These are phyloP conservation scores for Pyxicephalus adspersus DNA, from an alignment of 2,113 vertebrate genomes.

Conservation along the genomic window DNA sequence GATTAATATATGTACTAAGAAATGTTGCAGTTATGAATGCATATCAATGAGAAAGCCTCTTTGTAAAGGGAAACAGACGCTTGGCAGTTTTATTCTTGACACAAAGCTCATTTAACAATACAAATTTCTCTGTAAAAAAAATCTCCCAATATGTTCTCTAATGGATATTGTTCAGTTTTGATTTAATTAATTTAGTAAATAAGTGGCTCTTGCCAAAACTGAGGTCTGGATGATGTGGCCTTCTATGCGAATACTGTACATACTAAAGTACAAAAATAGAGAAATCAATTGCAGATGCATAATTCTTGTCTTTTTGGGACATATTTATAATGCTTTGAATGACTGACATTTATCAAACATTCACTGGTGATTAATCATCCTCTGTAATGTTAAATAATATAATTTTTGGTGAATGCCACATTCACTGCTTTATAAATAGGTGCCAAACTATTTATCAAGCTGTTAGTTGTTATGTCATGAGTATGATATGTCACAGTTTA, in stretches of 20 bases:
- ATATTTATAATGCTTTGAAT: too few species aligned
- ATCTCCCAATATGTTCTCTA: slow-evolving; percentile 41
- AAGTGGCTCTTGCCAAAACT: neutral
- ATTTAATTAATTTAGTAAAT: slow-evolving; percentile 13
- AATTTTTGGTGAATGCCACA: too few species aligned
- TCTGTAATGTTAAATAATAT: too few species aligned
- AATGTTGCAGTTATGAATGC: slow-evolving; percentile 50
- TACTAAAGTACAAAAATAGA: too few species aligned
- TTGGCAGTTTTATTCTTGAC: slow-evolving; percentile 30
- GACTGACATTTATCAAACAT: too few species aligned
- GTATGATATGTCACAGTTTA: too few species aligned
- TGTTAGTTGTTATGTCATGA: too few species aligned
- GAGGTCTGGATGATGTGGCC: neutral
- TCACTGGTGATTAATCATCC: too few species aligned
- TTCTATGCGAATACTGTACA: neutral
- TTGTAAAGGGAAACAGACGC: slow-evolving; percentile 31
- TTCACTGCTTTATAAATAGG: too few species aligned
- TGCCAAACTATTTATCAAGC: too few species aligned
- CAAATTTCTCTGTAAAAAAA: slow-evolving; percentile 18
- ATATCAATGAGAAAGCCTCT: slow-evolving; percentile 42
- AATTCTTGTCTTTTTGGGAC: too few species aligned
- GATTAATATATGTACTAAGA: slow-evolving; percentile 65
- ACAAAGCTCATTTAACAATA: slow-evolving; percentile 38
- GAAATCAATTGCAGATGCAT: too few species aligned
- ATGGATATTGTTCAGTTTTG: slow-evolving; percentile 32